Evolutionary conservation across 64 coral and sea anemone species (phyloP).

Genomic region (Trachythela sp.): DNA sequence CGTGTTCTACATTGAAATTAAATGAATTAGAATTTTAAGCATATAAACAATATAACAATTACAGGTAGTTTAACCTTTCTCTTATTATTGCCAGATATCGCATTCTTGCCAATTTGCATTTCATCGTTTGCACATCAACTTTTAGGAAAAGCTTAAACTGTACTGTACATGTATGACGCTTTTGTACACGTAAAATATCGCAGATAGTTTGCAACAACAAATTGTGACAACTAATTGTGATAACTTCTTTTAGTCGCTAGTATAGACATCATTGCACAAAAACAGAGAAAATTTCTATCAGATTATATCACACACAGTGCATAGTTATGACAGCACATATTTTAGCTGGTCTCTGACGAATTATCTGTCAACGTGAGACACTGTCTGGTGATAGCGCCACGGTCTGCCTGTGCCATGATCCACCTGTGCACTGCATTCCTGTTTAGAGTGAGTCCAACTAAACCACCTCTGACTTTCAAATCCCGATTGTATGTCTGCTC

Average conservation of each 20-base stretch:
- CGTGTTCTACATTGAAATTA: neutral
- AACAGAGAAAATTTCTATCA: no score
- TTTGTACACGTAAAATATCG: no score
- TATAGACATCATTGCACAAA: no score
- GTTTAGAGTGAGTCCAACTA: constrained; percentile 7
- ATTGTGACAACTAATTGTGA: no score
- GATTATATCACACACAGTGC: neutral
- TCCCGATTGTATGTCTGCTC: constrained; percentile 16
- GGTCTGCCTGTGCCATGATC: neutral
- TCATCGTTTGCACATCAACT: no score
- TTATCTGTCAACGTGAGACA: neutral
- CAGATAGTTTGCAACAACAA: no score
- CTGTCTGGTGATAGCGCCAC: neutral
- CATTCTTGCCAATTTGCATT: no score
- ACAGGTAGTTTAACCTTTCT: no score
- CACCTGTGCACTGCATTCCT: neutral
- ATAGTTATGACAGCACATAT: neutral
- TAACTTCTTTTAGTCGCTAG: no score
- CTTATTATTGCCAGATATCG: no score
- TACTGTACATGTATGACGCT: no score
- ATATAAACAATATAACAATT: neutral
- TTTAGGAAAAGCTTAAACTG: no score
- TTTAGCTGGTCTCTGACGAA: neutral
- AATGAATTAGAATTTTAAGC: neutral
- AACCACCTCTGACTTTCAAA: neutral